Evolutionary conservation across 2,888 invertebrate species (phyloP), one percentile per base, ranked within the genome.

Genomic region (Heliconius ismenius): DNA sequence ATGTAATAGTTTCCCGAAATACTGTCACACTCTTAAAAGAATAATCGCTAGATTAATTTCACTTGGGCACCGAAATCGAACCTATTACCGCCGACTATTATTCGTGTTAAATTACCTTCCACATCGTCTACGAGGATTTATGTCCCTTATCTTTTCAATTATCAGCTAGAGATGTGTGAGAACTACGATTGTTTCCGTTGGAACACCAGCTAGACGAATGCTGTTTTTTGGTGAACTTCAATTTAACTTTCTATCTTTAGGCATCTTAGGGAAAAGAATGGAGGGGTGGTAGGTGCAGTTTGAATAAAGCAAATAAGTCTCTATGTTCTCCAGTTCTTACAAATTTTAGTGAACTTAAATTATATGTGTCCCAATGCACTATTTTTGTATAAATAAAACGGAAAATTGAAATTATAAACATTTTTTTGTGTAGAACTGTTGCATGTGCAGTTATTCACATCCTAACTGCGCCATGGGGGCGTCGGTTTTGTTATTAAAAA

Each of bases 81-180:
- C 73, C 78, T 77, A 80, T 24, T 70, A 70, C 70, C 58, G 15
- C 70, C 4, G 58, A 24, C 73, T 73, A 62, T 62, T 62, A 73
- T 63, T 63, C 63, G 39, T 62, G 73, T 43, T 73, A 62, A 73
- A 73, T 73, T 63, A 73, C 73, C 80, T 76, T 43, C 76, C 80
- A 76, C 79, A 80, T 70, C 67, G 78, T 73, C 73, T 76, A 78
- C 58, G 60, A 70, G 76, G 81, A 79, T 82, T 80, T 79, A 81
- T 81, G 73, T 39, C 36, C 72, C 81, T 85, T 90, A 90, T 90
- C 89, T 90, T 88, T 90, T 89, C 89, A 90, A 90, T 90, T 89
- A 90, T 87, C 82, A 79, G 73, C 58, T 70, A 64, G 77, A 74
- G 76, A 77, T 70, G 70, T 70, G 64, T 76, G 70, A 13, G 64